Base-by-base conservation (phyloP, 2,888 invertebrate species). In the Eugnorisma glareosa region DNA sequence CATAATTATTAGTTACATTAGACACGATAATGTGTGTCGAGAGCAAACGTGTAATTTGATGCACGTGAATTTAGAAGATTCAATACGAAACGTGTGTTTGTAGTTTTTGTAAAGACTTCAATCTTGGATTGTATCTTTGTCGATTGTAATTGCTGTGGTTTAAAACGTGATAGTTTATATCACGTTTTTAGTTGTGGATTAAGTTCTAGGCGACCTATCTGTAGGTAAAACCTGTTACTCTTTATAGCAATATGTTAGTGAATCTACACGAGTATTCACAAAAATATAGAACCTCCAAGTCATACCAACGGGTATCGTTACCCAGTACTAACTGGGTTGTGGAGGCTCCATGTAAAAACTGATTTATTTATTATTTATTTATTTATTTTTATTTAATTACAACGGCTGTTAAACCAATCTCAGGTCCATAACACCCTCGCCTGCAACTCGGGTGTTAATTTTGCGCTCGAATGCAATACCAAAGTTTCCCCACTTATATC, bases 61-160 rank as follows among this genome's bases (percentile, higher is more conserved):
- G 57, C 48, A 67, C 67, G 54, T 83, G 54, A 67, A 48, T 76
- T 43, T 31, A 11, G 24, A 4, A 51, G 40, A 57, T 79, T 68
- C 15, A 59, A 51, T 37, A 75, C 35, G 31, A 75, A 37, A 69
- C 51, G 40, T 51, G 48, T 63, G 28, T 48, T 63, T 67, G 7
- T 57, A 35, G n/a, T 67, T 82, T 82, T 75, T 68, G n/a, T 4
- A 1, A n/a, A 40, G 2, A 40, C 1, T 64, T 64, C n/a, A 24
- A 40, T 64, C 15, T 40, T 40, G 15, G 15, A 4, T n/a, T 64
- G 40, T 15, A 3, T 15, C 5, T 61, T 35, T 5, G 35, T 21
- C 4, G 40, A 15, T 64, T n/a, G 64, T 40, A 64, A 40, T 24
- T 40, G 64, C 8, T 64, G 24, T 64, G n/a, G 8, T n/a, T 64